Conservation (phyloP, 2,888 invertebrate species). For the Pandemis heparana region DNA sequence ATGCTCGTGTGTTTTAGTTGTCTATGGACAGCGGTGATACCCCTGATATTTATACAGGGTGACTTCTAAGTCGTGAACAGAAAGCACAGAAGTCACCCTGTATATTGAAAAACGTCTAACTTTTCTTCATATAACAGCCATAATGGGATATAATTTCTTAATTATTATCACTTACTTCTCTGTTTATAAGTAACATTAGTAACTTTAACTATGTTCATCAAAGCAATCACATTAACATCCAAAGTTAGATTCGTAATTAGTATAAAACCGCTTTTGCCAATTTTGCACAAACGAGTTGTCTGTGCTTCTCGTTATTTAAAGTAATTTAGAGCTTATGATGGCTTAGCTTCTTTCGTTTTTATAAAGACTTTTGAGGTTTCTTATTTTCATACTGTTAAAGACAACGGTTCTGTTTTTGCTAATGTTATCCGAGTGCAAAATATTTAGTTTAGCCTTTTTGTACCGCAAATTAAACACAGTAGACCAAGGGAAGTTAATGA, state of each 20-base stretch:
- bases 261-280: constrained; percentile 9
- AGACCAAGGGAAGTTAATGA: not conserved
- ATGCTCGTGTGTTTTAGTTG: too few relatives aligned
- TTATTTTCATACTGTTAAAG: constrained; percentile 22
- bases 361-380: not conserved
- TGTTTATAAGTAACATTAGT: not conserved
- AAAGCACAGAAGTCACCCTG: too few relatives aligned
- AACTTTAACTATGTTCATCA: not conserved
- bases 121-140: too few relatives aligned
- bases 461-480: not conserved
- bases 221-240: constrained; percentile 30
- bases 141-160: not conserved
- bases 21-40: too few relatives aligned
- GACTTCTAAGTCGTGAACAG: too few relatives aligned
- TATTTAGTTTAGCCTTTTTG: constrained; percentile 1
- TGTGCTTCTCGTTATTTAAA: constrained; percentile 11
- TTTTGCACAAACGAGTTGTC: constrained; percentile 1
- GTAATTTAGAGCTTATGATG: constrained; percentile 14
- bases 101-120: too few relatives aligned
- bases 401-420: constrained; percentile 2
- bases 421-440: not conserved
- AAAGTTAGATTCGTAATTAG: constrained; percentile 19
- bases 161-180: not conserved
- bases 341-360: constrained; percentile 10
- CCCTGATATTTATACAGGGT: too few relatives aligned